Evolutionary conservation across 2,113 vertebrate species (phyloP).

Genomic region (Carassius carassius): DNA sequence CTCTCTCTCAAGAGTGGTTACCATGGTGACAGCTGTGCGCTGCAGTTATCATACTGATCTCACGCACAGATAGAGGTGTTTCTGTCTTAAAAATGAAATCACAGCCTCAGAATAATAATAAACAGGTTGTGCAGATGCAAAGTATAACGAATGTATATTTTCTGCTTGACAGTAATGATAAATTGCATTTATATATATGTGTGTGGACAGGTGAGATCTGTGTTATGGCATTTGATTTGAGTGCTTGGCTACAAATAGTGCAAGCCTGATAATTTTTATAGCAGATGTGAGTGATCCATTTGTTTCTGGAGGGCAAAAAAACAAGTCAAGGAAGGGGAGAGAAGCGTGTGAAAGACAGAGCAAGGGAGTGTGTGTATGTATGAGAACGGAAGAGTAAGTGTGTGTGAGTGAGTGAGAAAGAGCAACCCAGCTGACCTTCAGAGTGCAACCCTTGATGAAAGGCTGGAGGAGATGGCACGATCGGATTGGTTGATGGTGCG

Average conservation of each 20-base stretch:
- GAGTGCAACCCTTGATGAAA: slow-evolving; percentile 70
- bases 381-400: slow-evolving; percentile 36
- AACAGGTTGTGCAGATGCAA: neutral
- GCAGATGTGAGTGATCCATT: neutral
- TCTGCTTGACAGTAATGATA: neutral
- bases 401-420: slow-evolving; percentile 14
- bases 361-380: slow-evolving; percentile 14
- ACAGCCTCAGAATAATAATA: slow-evolving; percentile 7
- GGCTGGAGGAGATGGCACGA: slow-evolving; percentile 63
- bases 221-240: neutral
- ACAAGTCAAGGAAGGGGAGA: neutral
- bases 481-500: slow-evolving; percentile 64
- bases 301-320: neutral
- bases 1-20: slow-evolving; percentile 45
- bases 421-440: slow-evolving; percentile 77
- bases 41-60: slow-evolving; percentile 56
- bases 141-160: neutral
- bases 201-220: slow-evolving; percentile 45
- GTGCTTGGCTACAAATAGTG: neutral
- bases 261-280: slow-evolving; percentile 11
- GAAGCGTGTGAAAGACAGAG: slow-evolving; percentile 1
- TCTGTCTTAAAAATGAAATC: slow-evolving; percentile 26
- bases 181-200: slow-evolving; percentile 19
- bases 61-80: slow-evolving; percentile 46
- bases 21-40: slow-evolving; percentile 60